Percentiles rank a stretch among this genome's conserved stretches.
Evolutionary conservation across 2,888 invertebrate species (phyloP).

Genomic region (Drosophila incognita): DNA sequence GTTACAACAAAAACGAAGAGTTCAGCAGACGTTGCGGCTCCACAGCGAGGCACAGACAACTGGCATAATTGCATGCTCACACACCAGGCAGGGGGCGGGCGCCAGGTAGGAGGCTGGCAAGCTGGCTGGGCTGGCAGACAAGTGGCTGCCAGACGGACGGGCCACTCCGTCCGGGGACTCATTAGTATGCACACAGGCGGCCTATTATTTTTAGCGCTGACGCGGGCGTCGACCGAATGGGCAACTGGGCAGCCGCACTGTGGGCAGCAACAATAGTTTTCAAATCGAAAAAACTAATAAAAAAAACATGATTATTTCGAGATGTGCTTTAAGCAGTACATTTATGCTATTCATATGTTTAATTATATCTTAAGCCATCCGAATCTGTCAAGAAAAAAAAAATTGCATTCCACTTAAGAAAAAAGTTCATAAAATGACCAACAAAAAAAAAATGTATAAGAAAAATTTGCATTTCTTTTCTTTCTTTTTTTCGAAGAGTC

Average conservation of each 20-base stretch:
- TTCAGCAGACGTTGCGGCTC: conserved; percentile 12
- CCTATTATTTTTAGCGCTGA: conserved; percentile 74
- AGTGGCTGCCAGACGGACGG: not conserved
- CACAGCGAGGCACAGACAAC: conserved; percentile 28
- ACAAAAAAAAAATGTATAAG: not conserved
- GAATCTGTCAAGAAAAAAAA: not conserved
- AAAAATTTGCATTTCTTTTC: not conserved
- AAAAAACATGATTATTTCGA: not conserved
- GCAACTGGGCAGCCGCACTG: conserved; percentile 12
- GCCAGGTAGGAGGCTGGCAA: not conserved
- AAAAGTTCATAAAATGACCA: not conserved
- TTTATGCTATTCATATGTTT: not conserved
- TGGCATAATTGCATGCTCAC: conserved; percentile 64
- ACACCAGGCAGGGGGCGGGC: conserved; percentile 8
- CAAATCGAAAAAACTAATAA: not conserved
- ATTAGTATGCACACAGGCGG: conserved; percentile 77
- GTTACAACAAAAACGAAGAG: conserved; percentile 12
- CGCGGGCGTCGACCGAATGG: conserved; percentile 42
- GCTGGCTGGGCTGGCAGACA: not conserved
- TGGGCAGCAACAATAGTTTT: not conserved
- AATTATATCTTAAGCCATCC: not conserved
- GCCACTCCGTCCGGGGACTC: conserved; percentile 56
- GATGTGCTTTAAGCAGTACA: not conserved
- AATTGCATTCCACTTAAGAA: not conserved
- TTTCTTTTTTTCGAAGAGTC: not conserved